A percentile compares a stretch with the other conserved stretches of the same genome.
phyloP scores from a whole-genome alignment of 2,113 vertebrate genomes.

The Elgaria multicarinata region DNA sequence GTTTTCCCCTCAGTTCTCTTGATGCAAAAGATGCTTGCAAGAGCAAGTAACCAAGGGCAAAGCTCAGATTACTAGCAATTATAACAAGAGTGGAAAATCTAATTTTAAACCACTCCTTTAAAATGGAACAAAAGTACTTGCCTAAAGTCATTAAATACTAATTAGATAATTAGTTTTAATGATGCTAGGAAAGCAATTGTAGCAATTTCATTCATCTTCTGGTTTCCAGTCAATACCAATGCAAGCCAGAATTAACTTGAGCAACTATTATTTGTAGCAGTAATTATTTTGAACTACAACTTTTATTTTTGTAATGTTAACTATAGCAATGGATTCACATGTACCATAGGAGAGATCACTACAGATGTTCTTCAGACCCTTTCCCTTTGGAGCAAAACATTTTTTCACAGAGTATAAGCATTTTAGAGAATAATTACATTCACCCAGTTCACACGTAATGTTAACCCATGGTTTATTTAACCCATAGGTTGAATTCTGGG shows the following conservation, averaged over 20 bases:
- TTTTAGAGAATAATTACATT: neutral
- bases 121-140: conserved; percentile 38
- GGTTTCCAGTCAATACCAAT: conserved; percentile 36
- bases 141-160: conserved; percentile 40
- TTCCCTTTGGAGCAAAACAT: neutral
- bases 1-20: conserved; percentile 25
- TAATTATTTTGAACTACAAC: neutral
- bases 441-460: no score
- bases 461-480: no score
- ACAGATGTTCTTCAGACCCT: conserved; percentile 20
- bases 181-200: conserved; percentile 3
- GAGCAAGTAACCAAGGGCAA: neutral
- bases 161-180: conserved; percentile 47
- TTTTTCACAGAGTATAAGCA: neutral
- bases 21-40: neutral
- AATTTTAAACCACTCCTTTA: conserved; percentile 23
- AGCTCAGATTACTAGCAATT: conserved; percentile 21
- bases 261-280: neutral
- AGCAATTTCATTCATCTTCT: conserved; percentile 29
- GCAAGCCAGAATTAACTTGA: conserved; percentile 24
- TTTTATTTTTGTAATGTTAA: conserved; percentile 1
- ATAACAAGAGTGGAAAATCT: conserved; percentile 22
- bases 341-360: neutral
- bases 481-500: no score
- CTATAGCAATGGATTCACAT: conserved; percentile 30